Evolutionary conservation across 2,113 vertebrate genomes (phyloP), one percentile per base, ranked within the genome.

Genomic region (Chlamydotis undulata): DNA sequence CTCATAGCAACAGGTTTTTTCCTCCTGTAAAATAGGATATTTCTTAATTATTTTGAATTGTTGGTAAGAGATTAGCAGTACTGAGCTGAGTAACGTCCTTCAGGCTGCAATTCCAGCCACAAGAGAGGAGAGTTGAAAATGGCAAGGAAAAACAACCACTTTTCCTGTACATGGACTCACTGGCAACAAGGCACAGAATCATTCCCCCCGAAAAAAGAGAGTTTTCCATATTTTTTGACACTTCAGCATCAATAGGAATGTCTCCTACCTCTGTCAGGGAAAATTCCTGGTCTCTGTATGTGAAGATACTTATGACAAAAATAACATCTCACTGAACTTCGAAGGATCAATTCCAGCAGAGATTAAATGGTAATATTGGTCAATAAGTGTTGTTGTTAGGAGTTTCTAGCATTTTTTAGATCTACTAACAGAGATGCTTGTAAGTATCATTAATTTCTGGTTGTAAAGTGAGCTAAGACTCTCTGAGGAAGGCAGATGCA

Each of bases 1-100:
- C 85, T 95, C 75, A 82, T 12, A 25, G 59, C 61, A 97, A 96
- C 52, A 74, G 49, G 69, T 12, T 94, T 88, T 78, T 52, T 49
- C 28, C 45, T 9, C 57, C 77, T 70, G 25, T 91, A 94, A 96
- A 97, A 97, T 53, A 97, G 52, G 64, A 93, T 23, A 74, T 96
- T 92, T 94, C 86, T 86, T 96, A 95, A 94, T 96, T 87, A 90
- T 82, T 81, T 94, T 81, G 85, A 86, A 94, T 57, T 76, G 80
- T 93, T 41, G 9, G 71, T 75, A 89, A 79, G 75, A 94, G 56
- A 87, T 83, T 67, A 90, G 87, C 45, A 80, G 71, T 68, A 88
- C 57, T 89, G 90, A 91, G 81, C 87, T 88, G 49, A 31, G 73
- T 60, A 89, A 89, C 63, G 83, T 95, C 75, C 85, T 95, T 73